phyloP scores from a whole-genome alignment of 2,888 invertebrate species.

The Cheilosia scutellata region DNA sequence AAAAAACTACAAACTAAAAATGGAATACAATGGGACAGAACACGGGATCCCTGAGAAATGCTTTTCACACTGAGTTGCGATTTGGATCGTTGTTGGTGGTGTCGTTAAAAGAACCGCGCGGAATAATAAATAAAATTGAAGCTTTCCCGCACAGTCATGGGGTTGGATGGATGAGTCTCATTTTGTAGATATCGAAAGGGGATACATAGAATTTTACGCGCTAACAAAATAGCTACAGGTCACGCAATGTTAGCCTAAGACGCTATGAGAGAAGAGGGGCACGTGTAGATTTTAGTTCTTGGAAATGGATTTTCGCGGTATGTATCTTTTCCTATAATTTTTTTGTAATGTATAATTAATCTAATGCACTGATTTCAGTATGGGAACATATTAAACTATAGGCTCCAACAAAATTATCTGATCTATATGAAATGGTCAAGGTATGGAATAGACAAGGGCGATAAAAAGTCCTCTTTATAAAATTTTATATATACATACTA shows the following conservation, averaged over 20 bases:
- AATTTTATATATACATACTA: too few relatives aligned
- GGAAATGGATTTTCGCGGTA: slow-evolving; percentile 3
- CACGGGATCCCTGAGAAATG: slow-evolving; percentile 51
- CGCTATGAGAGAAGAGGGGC: not conserved
- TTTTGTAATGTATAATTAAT: too few relatives aligned
- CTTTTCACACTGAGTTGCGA: slow-evolving; percentile 62
- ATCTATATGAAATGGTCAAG: too few relatives aligned
- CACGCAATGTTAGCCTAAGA: slow-evolving; percentile 31
- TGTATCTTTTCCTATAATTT: too few relatives aligned
- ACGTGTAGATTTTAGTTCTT: not conserved
- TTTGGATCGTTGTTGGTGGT: slow-evolving; percentile 59
- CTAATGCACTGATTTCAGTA: too few relatives aligned
- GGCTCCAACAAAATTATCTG: too few relatives aligned
- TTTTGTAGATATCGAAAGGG: slow-evolving; percentile 52
- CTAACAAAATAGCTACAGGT: slow-evolving; percentile 35
- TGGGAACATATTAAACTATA: too few relatives aligned
- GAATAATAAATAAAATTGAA: slow-evolving; percentile 56
- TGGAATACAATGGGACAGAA: slow-evolving; percentile 28
- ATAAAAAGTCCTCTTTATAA: too few relatives aligned
- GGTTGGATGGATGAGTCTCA: slow-evolving; percentile 37
- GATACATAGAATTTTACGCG: slow-evolving; percentile 53
- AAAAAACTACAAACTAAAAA: slow-evolving; percentile 5
- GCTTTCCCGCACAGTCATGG: slow-evolving; percentile 41
- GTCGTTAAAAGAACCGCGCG: slow-evolving; percentile 55
- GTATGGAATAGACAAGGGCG: too few relatives aligned